Conservation (phyloP, 2,888 invertebrate species). For the Timandra comae region DNA sequence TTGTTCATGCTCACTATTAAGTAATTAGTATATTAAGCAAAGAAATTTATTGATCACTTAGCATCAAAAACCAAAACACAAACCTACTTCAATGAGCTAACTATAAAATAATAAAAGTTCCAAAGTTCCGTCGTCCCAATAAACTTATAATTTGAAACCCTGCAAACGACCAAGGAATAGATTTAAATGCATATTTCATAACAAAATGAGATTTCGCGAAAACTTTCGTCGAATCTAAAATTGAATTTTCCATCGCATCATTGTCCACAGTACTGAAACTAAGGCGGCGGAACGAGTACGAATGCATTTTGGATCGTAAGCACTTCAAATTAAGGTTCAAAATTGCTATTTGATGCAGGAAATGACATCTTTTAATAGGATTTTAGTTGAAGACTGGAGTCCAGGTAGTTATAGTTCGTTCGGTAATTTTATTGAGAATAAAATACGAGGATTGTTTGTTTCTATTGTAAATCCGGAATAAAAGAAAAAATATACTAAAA, state of each 20-base stretch:
- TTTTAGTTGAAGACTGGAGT: conserved; percentile 27
- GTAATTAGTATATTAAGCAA: too few species aligned
- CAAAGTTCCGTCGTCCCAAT: conserved; percentile 4
- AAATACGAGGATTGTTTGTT: conserved; percentile 9
- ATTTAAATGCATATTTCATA: conserved; percentile 41
- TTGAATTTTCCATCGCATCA: conserved; percentile 45
- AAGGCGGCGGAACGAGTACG: conserved; percentile 21
- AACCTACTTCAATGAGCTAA: too few species aligned
- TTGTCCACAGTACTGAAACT: conserved; percentile 39
- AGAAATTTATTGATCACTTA: too few species aligned
- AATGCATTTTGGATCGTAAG: conserved; percentile 15
- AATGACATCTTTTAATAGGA: conserved; percentile 39
- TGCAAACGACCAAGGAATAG: conserved; percentile 22
- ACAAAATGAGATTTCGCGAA: conserved; percentile 43
- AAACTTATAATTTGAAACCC: conserved; percentile 24
- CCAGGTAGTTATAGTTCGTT: conserved; percentile 35
- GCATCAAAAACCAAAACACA: too few species aligned
- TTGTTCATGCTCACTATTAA: too few species aligned
- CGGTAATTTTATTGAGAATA: conserved; percentile 18
- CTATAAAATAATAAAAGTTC: conserved; percentile 26
- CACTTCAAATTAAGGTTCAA: conserved; percentile 6
- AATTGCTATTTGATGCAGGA: conserved; percentile 11
- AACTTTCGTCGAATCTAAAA: conserved; percentile 46
- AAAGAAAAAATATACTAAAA: too few species aligned
- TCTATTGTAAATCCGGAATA: too few species aligned